Conservation (phyloP, 2,113 vertebrate genomes). For the Lamprologus lemairii region DNA sequence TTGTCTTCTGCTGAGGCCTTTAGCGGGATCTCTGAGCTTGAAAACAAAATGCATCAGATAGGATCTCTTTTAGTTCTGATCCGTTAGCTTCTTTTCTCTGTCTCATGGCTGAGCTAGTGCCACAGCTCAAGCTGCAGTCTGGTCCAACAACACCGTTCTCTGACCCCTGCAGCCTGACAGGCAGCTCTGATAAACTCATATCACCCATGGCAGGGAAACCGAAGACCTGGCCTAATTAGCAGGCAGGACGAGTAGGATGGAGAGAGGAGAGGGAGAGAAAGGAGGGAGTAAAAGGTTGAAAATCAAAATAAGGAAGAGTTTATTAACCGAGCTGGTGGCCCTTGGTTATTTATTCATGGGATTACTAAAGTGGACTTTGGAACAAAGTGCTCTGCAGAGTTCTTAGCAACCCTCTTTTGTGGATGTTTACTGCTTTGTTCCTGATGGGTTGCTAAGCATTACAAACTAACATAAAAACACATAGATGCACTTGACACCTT, state of each 20-base stretch:
- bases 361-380: conserved; percentile 44
- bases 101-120: neutral
- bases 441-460: neutral
- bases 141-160: neutral
- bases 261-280: neutral
- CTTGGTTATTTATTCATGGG: conserved; percentile 59
- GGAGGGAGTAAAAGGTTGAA: conserved; percentile 26
- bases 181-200: conserved; percentile 56
- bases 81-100: neutral
- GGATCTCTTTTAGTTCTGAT: neutral
- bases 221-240: conserved; percentile 60
- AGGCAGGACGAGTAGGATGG: conserved; percentile 3
- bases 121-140: neutral
- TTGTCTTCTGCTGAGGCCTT: neutral
- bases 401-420: neutral
- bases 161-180: conserved; percentile 31
- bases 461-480: conserved; percentile 3
- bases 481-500: conserved; percentile 58
- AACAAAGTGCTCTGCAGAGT: conserved; percentile 31
- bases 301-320: conserved; percentile 60
- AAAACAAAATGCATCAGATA: neutral
- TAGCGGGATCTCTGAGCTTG: neutral
- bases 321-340: conserved; percentile 42
- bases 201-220: conserved; percentile 54
- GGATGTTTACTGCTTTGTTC: neutral